Conservation (phyloP, 2,113 vertebrate species). For the Paralichthys olivaceus region DNA sequence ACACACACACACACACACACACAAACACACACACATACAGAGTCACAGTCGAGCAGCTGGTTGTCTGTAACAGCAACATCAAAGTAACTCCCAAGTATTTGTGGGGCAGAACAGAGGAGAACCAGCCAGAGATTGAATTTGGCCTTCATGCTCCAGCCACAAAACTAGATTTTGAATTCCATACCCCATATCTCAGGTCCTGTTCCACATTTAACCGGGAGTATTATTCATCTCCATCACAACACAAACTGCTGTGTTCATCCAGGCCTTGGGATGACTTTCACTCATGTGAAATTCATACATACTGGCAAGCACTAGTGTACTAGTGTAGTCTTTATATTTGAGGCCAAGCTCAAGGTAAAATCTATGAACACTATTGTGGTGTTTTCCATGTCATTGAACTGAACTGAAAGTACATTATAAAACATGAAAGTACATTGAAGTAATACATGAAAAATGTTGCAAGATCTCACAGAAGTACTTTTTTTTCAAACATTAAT, state of each 20-base stretch:
- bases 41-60: conserved; percentile 36
- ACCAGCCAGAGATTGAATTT: conserved; percentile 22
- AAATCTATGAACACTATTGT: no score
- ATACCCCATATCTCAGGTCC: not conserved
- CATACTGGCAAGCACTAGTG: no score
- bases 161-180: conserved; percentile 15
- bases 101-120: conserved; percentile 9
- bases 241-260: not conserved
- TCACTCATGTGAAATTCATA: no score
- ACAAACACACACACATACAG: conserved; percentile 1
- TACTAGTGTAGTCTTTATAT: no score
- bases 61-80: conserved; percentile 22
- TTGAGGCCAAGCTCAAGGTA: no score
- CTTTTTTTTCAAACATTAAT: no score
- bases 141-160: not conserved
- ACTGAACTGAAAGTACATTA: no score
- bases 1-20: not conserved
- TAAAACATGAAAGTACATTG: no score
- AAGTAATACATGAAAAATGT: no score
- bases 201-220: conserved; percentile 11
- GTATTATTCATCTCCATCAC: not conserved
- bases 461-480: no score
- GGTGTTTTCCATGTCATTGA: no score
- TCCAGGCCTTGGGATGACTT: no score
- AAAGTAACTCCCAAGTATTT: conserved; percentile 33